Evolutionary conservation across 2,113 vertebrate genomes (phyloP).

Genomic region (Dolichallabes microphthalmus): DNA sequence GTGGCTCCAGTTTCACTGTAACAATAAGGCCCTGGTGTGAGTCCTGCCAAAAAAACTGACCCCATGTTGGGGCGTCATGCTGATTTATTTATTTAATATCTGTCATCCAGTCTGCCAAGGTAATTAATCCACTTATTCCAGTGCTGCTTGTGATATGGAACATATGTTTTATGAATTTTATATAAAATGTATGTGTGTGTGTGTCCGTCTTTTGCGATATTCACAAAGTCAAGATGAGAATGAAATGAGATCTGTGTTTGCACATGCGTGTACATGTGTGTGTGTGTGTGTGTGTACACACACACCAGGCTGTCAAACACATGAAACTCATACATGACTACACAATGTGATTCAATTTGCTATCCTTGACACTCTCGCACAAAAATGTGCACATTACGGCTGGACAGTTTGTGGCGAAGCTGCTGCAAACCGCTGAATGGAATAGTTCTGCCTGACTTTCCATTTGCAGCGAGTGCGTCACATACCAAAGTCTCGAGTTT

Average conservation of each 20-base stretch:
- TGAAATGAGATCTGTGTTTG: not conserved
- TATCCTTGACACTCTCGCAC: constrained; percentile 13
- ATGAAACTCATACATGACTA: not conserved
- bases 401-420: constrained; percentile 29
- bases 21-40: constrained; percentile 48
- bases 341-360: not conserved
- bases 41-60: constrained; percentile 25
- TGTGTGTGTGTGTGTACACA: not conserved
- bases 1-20: constrained; percentile 57
- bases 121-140: constrained; percentile 54
- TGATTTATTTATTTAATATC: constrained; percentile 60
- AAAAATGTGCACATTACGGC: constrained; percentile 7
- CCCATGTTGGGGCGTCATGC: constrained; percentile 41
- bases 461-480: constrained; percentile 49
- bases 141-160: constrained; percentile 43
- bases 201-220: not conserved
- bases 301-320: not conserved
- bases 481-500: constrained; percentile 44
- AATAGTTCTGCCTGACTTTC: constrained; percentile 60
- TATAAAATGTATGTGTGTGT: not conserved
- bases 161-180: constrained; percentile 52
- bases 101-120: constrained; percentile 47
- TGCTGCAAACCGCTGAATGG: constrained; percentile 51
- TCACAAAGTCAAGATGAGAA: not conserved
- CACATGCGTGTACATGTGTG: not conserved